A percentile compares a stretch with the other conserved stretches of the same genome.
Conservation (phyloP, 1,140 invertebrate species). For the Myzus persicae region DNA sequence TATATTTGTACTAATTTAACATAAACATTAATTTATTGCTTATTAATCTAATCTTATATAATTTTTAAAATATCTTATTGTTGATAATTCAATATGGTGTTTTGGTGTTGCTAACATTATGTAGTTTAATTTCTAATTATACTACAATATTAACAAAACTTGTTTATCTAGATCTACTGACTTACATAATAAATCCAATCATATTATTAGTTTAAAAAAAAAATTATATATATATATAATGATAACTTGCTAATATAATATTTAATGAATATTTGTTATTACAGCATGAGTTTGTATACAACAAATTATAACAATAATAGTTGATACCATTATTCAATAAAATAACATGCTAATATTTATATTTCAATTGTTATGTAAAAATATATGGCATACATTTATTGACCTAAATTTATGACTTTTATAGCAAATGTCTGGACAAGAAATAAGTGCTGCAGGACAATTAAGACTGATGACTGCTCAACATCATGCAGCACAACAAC, state of each 20-base stretch:
- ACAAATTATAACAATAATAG: neutral
- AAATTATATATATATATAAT: neutral
- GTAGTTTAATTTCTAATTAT: neutral
- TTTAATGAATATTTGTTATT: neutral
- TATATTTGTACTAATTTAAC: neutral
- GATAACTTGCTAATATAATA: neutral
- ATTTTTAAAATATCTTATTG: neutral
- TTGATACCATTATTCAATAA: neutral
- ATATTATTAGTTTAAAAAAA: neutral
- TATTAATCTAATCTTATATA: conserved; percentile 14
- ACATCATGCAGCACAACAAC: conserved; percentile 71
- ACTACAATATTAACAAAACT: neutral
- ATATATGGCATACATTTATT: neutral
- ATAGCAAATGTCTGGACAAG: conserved; percentile 58
- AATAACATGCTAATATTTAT: conserved; percentile 32
- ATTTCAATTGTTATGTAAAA: neutral
- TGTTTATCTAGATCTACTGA: neutral
- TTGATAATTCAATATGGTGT: neutral
- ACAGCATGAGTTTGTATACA: neutral
- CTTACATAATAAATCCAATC: conserved; percentile 6
- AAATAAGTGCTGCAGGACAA: conserved; percentile 66
- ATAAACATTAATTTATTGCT: neutral
- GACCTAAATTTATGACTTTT: conserved; percentile 9
- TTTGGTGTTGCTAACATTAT: neutral
- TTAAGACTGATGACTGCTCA: conserved; percentile 78